Conservation (phyloP, 30 jellyfish, hydroid and myxozoan species). For the Aurelia aurita complex sp. Pacific region DNA sequence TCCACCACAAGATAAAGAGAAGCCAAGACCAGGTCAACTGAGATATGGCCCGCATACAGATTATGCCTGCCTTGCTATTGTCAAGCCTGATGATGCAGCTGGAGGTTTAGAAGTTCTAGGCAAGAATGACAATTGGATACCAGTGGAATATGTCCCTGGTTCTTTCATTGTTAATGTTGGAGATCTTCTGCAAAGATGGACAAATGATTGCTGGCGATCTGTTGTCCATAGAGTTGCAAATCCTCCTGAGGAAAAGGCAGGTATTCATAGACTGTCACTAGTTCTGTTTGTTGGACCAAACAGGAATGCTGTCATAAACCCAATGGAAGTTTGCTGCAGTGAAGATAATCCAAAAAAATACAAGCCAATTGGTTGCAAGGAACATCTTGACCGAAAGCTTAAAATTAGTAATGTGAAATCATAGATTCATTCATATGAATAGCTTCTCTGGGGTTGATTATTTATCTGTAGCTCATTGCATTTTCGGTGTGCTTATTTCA, state of each 20-base stretch:
- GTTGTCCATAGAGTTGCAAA: conserved; percentile 71
- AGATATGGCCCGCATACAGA: conserved; percentile 73
- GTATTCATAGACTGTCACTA: conserved; percentile 51
- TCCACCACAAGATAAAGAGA: conserved; percentile 45
- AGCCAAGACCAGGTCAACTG: conserved; percentile 46
- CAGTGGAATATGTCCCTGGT: conserved; percentile 35
- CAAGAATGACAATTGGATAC: conserved; percentile 49
- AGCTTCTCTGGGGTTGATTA: too few relatives aligned
- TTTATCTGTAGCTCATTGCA: too few relatives aligned
- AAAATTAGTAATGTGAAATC: conserved; percentile 45
- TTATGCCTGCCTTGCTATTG: conserved; percentile 65
- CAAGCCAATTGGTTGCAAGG: conserved; percentile 57
- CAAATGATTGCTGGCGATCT: conserved; percentile 73
- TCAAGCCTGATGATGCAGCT: conserved; percentile 57
- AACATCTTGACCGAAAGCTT: conserved; percentile 47
- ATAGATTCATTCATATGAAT: background rate
- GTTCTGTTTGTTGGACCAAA: conserved; percentile 73
- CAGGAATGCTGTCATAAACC: conserved; percentile 47
- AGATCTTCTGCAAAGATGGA: conserved; percentile 69
- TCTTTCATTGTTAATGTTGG: conserved; percentile 60
- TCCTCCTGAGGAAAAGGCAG: conserved; percentile 47
- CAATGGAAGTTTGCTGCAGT: conserved; percentile 37
- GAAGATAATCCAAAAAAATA: conserved; percentile 46
- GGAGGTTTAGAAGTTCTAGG: conserved; percentile 65
- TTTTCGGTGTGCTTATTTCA: too few relatives aligned